phyloP scores from a whole-genome alignment of 2,888 invertebrate species.

The Pristionchus arcanus region DNA sequence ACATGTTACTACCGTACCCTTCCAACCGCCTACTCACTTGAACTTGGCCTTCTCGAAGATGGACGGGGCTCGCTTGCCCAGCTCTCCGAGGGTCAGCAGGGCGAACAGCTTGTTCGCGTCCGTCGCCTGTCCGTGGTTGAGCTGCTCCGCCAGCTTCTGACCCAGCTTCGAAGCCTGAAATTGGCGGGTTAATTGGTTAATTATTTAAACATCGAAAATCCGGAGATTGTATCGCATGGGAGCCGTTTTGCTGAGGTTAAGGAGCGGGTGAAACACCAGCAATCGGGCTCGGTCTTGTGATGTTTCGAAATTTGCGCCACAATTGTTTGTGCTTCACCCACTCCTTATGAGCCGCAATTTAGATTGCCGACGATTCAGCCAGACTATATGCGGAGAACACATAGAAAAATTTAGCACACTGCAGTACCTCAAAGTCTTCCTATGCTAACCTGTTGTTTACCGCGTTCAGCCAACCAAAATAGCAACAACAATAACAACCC shows the following conservation, averaged over 20 bases:
- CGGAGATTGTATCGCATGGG: background rate
- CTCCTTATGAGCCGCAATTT: background rate
- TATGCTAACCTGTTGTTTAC: too few species aligned
- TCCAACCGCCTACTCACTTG: background rate
- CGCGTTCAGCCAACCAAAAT: too few species aligned
- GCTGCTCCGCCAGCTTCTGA: conserved; percentile 64
- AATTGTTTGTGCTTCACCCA: background rate
- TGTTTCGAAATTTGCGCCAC: background rate
- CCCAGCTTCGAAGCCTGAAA: conserved; percentile 61
- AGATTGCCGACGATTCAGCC: too few species aligned
- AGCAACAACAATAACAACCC: background rate
- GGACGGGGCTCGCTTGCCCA: conserved; percentile 84
- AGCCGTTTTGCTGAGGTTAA: background rate
- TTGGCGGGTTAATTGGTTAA: background rate
- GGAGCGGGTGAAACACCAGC: background rate
- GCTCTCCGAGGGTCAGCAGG: conserved; percentile 95
- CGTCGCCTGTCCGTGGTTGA: conserved; percentile 53
- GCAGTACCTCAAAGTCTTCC: too few species aligned
- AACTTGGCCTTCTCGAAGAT: conserved; percentile 59
- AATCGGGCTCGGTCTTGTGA: background rate
- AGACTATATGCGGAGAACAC: too few species aligned
- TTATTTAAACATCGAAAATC: background rate
- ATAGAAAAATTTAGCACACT: too few species aligned
- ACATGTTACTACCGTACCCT: background rate
- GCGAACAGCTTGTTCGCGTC: conserved; percentile 85